Base-by-base conservation (phyloP, 2,888 invertebrate species). In the Teinopalpus imperialis region DNA sequence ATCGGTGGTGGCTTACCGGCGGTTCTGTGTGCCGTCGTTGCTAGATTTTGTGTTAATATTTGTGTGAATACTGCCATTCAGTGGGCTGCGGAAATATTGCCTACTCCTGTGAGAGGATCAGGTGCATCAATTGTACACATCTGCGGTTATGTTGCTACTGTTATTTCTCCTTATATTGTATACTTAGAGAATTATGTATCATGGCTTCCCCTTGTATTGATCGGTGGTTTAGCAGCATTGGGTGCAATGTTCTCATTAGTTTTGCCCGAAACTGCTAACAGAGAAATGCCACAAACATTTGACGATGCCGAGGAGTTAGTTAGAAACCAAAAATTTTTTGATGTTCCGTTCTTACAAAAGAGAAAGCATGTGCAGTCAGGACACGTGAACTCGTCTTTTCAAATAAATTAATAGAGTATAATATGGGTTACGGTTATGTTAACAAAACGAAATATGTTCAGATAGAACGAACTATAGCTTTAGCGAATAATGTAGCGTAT, bases 261-360 rank as follows among this genome's bases (percentile, higher is more conserved):
- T 6, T 52, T 85, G 21, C 82, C 86, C 0, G 86, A 86, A 53
- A 85, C 85, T 1, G 75, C 78, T 0, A 60, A 57, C 1, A 74
- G 63, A 49, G 74, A 78, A 41, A 69, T 85, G 70, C 85, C 85
- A 0, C 78, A 83, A 45, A 74, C 80, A 0, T 83, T 83, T 55
- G 75, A 79, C 4, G 81, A 78, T 23, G 72, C 82, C 1, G 83
- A 83, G 48, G 49, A 56, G 2, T 46, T 86, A 23, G 59, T 73
- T 0, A 66, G 35, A 24, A 66, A 57, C 13, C 69, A 69, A 31
- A 66, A 58, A 7, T 59, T 76, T 16, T 74, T 75, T 51, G 75
- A 75, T 16, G 49, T 81, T 9, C 76, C 77, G n/a, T 72, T 54
- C 58, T 51, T 70, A 30, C 56, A 52, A 44, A 63, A 57, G 42